phyloP scores from a whole-genome alignment of 92 coral and sea anemone species.

The Epizoanthus stellaris region DNA sequence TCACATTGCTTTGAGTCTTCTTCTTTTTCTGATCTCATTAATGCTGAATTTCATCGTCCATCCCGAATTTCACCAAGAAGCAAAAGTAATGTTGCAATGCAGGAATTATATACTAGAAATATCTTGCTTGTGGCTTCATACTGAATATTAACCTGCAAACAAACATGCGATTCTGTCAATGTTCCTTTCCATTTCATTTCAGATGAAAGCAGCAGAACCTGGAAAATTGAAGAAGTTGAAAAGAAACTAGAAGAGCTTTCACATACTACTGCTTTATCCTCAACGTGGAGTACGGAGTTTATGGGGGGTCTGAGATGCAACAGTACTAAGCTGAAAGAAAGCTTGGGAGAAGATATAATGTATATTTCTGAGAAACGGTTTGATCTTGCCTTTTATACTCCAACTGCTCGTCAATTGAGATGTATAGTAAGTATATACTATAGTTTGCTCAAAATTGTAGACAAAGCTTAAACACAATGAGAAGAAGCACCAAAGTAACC shows the following conservation, averaged over 20 bases:
- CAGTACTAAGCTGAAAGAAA: not conserved
- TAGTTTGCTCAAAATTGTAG: no score
- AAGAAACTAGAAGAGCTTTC: not conserved
- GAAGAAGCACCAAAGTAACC: no score
- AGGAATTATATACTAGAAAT: no score
- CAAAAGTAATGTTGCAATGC: no score
- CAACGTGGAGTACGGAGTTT: not conserved
- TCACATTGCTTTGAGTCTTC: no score
- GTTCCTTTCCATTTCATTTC: not conserved
- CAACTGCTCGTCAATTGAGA: conserved; percentile 8
- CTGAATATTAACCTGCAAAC: no score
- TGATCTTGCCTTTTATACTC: conserved; percentile 11
- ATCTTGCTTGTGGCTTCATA: no score
- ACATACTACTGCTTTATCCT: conserved; percentile 1
- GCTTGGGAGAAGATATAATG: conserved; percentile 4
- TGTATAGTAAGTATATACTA: not conserved
- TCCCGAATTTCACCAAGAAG: no score
- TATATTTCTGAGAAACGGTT: conserved; percentile 9
- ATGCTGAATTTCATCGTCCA: no score
- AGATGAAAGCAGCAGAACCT: conserved; percentile 23
- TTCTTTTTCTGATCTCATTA: no score
- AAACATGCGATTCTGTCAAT: no score
- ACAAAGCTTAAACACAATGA: no score
- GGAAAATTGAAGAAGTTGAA: conserved; percentile 29
- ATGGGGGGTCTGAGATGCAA: not conserved